Evolutionary conservation across 1,140 invertebrate species (phyloP), one percentile per base, ranked within the genome.

Genomic region (Limonius californicus): DNA sequence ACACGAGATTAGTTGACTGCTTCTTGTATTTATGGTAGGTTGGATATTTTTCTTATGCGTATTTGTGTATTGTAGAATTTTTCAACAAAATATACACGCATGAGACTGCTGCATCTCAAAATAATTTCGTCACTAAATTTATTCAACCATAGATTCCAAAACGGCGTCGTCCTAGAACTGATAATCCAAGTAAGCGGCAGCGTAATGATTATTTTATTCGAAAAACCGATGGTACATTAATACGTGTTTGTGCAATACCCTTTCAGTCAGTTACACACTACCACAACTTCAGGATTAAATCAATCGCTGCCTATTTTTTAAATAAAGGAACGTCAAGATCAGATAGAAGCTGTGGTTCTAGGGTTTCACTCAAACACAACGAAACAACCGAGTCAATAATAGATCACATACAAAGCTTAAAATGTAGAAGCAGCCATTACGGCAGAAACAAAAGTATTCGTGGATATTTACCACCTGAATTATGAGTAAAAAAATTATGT

Each of bases 351-450:
- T 7, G 35, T 12, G 35, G 35, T 14, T 39, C 35, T 6, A 39
- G 35, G n/a, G 11, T n/a, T 9, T 39, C 35, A 39, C 35, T 2
- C 2, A 39, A 39, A 39, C 7, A 39, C 35, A 14, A 11, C n/a
- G 35, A 39, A 39, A n/a, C n/a, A n/a, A 39, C 35, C n/a, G 35
- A 39, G 2, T 39, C 35, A 14, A 39, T 39, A 7, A 12, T 39
- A 39, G 8, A 39, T 39, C 35, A 39, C 35, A 39, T 39, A 39
- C 7, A 39, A 12, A 39, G 35, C n/a, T n/a, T 39, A 39, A 39
- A 39, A 39, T 39, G 35, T 39, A 39, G 35, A 39, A 39, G 35
- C n/a, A 39, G 35, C n/a, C 35, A 39, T 39, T 39, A 39, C 35
- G n/a, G 35, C 35, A 7, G 2, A 2, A 39, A 12, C 35, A 39